phyloP scores from a whole-genome alignment of 2,888 invertebrate genomes.

The Pemphredon lugubris region DNA sequence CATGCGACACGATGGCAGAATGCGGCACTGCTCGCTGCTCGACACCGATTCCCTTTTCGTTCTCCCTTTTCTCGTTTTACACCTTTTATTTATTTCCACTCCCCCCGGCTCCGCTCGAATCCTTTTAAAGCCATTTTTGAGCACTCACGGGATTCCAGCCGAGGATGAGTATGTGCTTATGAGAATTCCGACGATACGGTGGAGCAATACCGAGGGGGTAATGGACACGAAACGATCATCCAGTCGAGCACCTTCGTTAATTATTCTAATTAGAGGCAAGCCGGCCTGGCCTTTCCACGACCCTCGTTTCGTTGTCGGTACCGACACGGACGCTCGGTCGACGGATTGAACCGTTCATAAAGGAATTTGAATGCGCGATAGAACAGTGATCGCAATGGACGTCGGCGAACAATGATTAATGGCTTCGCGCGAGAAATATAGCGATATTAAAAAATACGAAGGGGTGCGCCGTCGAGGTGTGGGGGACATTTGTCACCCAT shows the following conservation, averaged over 20 bases:
- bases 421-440: not conserved
- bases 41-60: conserved; percentile 56
- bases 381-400: not conserved
- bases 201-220: conserved; percentile 30
- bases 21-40: conserved; percentile 59
- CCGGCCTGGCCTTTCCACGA: conserved; percentile 46
- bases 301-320: conserved; percentile 23
- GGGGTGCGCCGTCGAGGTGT: not conserved
- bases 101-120: conserved; percentile 11
- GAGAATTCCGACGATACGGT: conserved; percentile 33
- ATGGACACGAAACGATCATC: conserved; percentile 45
- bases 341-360: conserved; percentile 3
- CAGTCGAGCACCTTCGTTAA: conserved; percentile 59
- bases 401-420: not conserved
- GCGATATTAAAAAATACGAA: not conserved
- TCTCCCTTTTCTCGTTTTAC: conserved; percentile 35
- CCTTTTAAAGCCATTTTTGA: conserved; percentile 48
- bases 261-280: conserved; percentile 67
- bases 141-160: conserved; percentile 24
- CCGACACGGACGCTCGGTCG: conserved; percentile 1
- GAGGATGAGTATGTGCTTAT: conserved; percentile 38
- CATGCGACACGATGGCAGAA: conserved; percentile 67
- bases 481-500: no score
- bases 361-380: not conserved
- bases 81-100: conserved; percentile 33